phyloP scores from a whole-genome alignment of 2,888 invertebrate species.

The Sphaerophoria rueppellii region DNA sequence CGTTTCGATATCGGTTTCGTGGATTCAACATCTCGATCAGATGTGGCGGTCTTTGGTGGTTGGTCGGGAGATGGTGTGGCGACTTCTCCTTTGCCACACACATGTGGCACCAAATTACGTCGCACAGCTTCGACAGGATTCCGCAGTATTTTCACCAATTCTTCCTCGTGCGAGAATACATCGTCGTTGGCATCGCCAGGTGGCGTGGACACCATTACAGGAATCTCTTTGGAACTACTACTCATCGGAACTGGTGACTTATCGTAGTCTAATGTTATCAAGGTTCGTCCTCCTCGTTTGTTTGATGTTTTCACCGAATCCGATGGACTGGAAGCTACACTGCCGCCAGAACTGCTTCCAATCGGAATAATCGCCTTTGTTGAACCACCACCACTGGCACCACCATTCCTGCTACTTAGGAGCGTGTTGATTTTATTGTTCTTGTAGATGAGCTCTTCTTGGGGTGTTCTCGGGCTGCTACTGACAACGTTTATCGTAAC shows the following conservation, averaged over 20 bases:
- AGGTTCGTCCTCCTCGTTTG: conserved; percentile 79
- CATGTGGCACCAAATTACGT: conserved; percentile 89
- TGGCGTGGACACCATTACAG: conserved; percentile 37
- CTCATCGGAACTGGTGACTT: conserved; percentile 74
- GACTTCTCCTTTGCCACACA: conserved; percentile 86
- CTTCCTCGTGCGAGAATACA: conserved; percentile 81
- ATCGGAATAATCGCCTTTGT: conserved; percentile 83
- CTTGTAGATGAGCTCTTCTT: conserved; percentile 79
- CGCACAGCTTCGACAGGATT: conserved; percentile 91
- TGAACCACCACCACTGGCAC: conserved; percentile 63
- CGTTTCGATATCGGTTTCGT: conserved; percentile 48
- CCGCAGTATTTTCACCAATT: conserved; percentile 84
- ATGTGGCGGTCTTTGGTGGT: not conserved
- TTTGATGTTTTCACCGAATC: conserved; percentile 57
- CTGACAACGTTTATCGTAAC: conserved; percentile 85
- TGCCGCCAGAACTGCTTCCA: conserved; percentile 75
- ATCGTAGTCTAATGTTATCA: conserved; percentile 80
- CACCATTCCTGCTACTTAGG: conserved; percentile 75
- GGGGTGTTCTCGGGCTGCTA: conserved; percentile 76
- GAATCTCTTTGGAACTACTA: conserved; percentile 33
- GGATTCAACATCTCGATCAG: conserved; percentile 20
- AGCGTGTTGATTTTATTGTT: conserved; percentile 81
- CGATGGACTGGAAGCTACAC: conserved; percentile 75
- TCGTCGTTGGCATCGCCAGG: conserved; percentile 58
- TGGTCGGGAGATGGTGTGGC: not conserved